Evolutionary conservation across 2,888 invertebrate species (phyloP).

Genomic region (Macrosoma leucophasiata): DNA sequence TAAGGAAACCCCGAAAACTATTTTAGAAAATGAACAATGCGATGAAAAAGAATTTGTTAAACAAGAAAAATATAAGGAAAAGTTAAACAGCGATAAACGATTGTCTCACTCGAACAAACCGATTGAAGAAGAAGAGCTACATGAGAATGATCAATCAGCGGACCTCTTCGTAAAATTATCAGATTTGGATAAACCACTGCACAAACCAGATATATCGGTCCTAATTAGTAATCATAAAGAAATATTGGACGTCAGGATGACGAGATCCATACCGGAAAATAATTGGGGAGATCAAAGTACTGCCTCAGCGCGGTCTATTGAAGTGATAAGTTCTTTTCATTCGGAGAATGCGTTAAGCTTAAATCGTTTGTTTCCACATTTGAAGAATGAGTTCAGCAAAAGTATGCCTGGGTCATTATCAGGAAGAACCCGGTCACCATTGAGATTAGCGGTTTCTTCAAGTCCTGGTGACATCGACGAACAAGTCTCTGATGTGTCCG

Average conservation of each 20-base stretch:
- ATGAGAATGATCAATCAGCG: conserved; percentile 25
- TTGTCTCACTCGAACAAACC: no score
- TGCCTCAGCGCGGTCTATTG: conserved; percentile 77
- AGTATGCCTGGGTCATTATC: conserved; percentile 63
- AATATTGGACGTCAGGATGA: conserved; percentile 73
- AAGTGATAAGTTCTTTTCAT: conserved; percentile 74
- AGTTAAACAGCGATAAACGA: conserved; percentile 13
- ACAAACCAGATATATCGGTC: conserved; percentile 42
- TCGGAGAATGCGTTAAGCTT: conserved; percentile 74
- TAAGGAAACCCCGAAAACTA: conserved; percentile 21
- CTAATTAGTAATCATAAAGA: conserved; percentile 34
- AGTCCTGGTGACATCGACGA: conserved; percentile 61
- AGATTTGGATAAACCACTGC: conserved; percentile 82
- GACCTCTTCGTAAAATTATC: conserved; percentile 83
- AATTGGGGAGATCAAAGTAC: conserved; percentile 77
- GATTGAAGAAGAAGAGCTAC: conserved; percentile 34
- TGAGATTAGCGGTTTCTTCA: conserved; percentile 36
- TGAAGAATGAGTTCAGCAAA: conserved; percentile 64
- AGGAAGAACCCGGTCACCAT: conserved; percentile 43
- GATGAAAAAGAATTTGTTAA: conserved; percentile 9
- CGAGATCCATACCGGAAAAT: conserved; percentile 81
- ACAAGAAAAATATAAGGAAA: conserved; percentile 11
- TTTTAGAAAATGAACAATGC: conserved; percentile 7
- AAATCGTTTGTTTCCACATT: conserved; percentile 78
- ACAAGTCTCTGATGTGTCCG: conserved; percentile 69